phyloP scores from a whole-genome alignment of 2,113 vertebrate genomes.

The Salvelinus sp. region DNA sequence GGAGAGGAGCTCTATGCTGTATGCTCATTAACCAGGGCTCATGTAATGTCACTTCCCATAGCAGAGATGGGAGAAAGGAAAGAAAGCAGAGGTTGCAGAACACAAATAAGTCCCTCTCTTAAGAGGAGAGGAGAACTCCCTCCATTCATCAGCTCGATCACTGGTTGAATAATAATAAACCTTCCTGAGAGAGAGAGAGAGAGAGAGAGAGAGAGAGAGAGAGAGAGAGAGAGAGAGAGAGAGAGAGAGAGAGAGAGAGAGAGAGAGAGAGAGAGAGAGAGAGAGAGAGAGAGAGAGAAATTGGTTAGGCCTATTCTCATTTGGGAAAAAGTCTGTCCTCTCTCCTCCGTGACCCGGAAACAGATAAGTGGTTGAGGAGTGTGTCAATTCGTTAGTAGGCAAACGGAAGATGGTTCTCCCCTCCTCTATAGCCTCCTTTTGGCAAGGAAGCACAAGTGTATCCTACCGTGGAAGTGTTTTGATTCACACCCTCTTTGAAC shows the following conservation, averaged over 20 bases:
- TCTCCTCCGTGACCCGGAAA: too few relatives aligned
- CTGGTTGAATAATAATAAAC: constrained; percentile 46
- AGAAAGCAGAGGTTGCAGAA: constrained; percentile 27
- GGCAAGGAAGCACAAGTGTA: too few relatives aligned
- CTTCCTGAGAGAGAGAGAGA: background rate
- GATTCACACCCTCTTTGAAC: too few relatives aligned
- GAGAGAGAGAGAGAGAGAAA: background rate
- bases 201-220: too few relatives aligned
- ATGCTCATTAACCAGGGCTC: constrained; percentile 27
- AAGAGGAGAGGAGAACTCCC: constrained; percentile 11
- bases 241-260: background rate
- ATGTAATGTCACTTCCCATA: constrained; percentile 40
- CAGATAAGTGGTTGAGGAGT: too few relatives aligned
- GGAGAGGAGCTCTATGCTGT: background rate
- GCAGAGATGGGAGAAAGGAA: constrained; percentile 3
- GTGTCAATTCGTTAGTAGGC: too few relatives aligned
- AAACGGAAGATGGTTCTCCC: too few relatives aligned
- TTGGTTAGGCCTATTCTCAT: too few relatives aligned
- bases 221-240: background rate
- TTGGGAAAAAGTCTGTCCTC: too few relatives aligned
- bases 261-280: background rate
- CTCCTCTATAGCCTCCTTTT: too few relatives aligned
- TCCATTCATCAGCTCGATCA: constrained; percentile 48
- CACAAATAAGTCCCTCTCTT: constrained; percentile 49
- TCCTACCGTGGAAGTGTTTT: too few relatives aligned